Base-by-base conservation (phyloP, 2,888 invertebrate species). In the Smittia sp. region DNA sequence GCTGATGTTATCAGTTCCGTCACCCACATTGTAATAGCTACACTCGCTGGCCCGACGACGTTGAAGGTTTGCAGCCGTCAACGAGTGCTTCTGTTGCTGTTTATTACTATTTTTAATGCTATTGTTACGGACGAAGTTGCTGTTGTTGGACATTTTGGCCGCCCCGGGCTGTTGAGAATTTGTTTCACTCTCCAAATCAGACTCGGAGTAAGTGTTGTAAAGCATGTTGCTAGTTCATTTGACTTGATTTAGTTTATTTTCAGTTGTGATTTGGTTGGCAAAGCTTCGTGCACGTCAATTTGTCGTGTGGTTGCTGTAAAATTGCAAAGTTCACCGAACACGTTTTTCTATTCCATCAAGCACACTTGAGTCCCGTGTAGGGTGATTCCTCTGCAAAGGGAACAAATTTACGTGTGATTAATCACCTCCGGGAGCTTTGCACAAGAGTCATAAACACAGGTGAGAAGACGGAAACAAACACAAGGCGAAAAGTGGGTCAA, bases 161-260 rank as follows among this genome's bases (percentile, higher is more conserved):
- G 62, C 11, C n/a, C n/a, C n/a, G 22, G 72, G 72, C 38, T 72
- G 72, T 24, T 72, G 63, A 70, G 74, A 75, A 70, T 74, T 74
- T n/a, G 75, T 74, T 66, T 75, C 75, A 74, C 74, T 75, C 25
- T 75, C 75, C 63, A 74, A 25, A 67, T 75, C 75, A 11, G 75
- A 75, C 46, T 75, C 75, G n/a, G 75, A 74, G 32, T 73, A 75
- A 39, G 73, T 73, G 69, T 74, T 69, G 54, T 74, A 69, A 75
- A 20, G 58, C 58, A 22, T 58, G 58, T 18, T 58, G 58, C 3
- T 58, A 58, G 20, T 18, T 58, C 20, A 58, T 58, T 58, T 58
- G 18, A 6, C 3, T 58, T 58, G 58, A 58, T 18, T 58, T 18
- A 18, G 6, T 20, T 58, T 18, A 18, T 13, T n/a, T 15, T 46